Percentiles rank a stretch among this genome's conserved stretches.
Evolutionary conservation across 2,888 invertebrate species (phyloP).

Genomic region (Phortica okadai): DNA sequence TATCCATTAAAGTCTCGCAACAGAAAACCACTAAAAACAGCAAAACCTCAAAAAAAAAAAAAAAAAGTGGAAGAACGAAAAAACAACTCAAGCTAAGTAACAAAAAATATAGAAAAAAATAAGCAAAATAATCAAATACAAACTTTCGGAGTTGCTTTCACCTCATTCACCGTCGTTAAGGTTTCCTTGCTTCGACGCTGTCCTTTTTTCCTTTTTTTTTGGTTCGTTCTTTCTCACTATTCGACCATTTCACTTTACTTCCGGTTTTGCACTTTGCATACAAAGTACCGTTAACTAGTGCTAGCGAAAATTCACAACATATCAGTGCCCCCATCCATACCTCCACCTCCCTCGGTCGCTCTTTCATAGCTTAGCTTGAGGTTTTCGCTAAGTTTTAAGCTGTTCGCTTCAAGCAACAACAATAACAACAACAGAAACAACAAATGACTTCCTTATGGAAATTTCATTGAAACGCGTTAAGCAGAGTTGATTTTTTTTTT

Average conservation of each 20-base stretch:
- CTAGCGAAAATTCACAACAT: constrained; percentile 64
- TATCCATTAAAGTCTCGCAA: constrained; percentile 11
- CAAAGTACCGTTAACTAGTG: constrained; percentile 70
- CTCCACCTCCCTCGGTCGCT: neutral
- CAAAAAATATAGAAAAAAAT: constrained; percentile 17
- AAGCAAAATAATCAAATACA: constrained; percentile 36
- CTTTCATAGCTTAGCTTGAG: constrained; percentile 47
- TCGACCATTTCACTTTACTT: constrained; percentile 49
- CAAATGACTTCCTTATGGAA: constrained; percentile 70
- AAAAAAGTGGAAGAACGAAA: neutral
- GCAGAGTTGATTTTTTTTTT: constrained; percentile 17
- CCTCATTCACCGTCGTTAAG: neutral
- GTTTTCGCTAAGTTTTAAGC: constrained; percentile 43
- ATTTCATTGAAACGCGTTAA: constrained; percentile 64
- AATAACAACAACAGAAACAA: neutral
- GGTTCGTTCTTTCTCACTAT: neutral
- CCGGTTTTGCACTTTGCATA: constrained; percentile 73
- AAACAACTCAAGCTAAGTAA: neutral
- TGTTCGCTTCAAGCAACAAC: neutral
- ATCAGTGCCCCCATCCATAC: constrained; percentile 33
- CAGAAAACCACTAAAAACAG: constrained; percentile 1
- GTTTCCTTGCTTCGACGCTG: neutral
- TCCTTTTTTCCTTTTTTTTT: neutral
- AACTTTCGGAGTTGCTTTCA: constrained; percentile 19
- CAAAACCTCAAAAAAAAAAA: constrained; percentile 8